phyloP scores from a whole-genome alignment of 2,888 invertebrate species.

The Synanthedon myopaeformis region DNA sequence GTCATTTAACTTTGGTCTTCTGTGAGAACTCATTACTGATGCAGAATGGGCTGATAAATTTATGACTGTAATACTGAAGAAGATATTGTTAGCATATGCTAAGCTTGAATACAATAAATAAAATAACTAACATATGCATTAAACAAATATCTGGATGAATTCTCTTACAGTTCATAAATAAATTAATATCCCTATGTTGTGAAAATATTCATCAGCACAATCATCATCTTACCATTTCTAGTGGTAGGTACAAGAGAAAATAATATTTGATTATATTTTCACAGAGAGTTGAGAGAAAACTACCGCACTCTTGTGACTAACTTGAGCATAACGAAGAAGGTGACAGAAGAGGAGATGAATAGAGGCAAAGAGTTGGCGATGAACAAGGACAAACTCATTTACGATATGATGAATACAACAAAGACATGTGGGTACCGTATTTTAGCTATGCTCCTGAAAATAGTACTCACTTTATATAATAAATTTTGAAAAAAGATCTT shows the following conservation, averaged over 20 bases:
- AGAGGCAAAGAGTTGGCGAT: constrained; percentile 74
- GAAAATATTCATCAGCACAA: neutral
- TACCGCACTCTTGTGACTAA: constrained; percentile 68
- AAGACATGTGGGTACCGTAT: constrained; percentile 37
- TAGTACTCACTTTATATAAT: no score
- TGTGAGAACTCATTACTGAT: no score
- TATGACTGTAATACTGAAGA: no score
- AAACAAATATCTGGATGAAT: no score
- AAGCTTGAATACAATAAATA: no score
- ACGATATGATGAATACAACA: constrained; percentile 62
- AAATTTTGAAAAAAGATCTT: no score
- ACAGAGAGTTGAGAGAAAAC: constrained; percentile 70
- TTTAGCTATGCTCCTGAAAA: no score
- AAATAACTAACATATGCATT: no score
- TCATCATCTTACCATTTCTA: neutral
- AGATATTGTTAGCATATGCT: no score
- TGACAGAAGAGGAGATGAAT: constrained; percentile 74
- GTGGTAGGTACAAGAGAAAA: neutral
- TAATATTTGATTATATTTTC: neutral
- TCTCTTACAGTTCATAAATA: no score
- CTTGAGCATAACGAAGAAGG: constrained; percentile 76
- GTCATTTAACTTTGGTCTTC: no score
- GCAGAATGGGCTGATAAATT: no score
- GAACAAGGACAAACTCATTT: constrained; percentile 68
- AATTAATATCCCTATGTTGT: neutral